These are phyloP conservation scores for Lophochroa leadbeateri DNA, from an alignment of 2,113 vertebrate genomes.

Conservation along the genomic window DNA sequence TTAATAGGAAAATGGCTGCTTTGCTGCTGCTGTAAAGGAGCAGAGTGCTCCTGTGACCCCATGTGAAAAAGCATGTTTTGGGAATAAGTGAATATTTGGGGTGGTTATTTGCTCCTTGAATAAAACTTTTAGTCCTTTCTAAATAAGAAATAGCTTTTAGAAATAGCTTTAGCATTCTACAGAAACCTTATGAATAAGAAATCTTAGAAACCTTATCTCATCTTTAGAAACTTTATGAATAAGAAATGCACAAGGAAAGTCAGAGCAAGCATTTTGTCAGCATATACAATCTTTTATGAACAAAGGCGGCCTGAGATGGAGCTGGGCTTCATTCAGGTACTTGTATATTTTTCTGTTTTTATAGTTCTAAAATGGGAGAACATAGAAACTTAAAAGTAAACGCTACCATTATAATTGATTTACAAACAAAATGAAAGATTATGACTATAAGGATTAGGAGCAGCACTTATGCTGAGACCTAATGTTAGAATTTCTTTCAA, in stretches of 20 bases:
- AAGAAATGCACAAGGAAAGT: neutral
- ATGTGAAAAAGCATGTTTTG: neutral
- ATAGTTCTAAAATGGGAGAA: neutral
- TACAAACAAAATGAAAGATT: neutral
- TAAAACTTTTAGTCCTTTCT: neutral
- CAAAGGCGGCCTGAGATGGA: neutral
- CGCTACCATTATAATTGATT: neutral
- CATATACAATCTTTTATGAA: neutral
- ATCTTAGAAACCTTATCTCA: too few relatives aligned
- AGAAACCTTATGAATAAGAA: too few relatives aligned
- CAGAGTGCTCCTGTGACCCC: neutral
- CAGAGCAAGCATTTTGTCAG: neutral
- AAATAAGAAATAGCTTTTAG: neutral
- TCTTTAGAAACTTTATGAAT: neutral
- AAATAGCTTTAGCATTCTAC: too few relatives aligned
- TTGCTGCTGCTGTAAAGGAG: neutral
- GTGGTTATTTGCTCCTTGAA: neutral
- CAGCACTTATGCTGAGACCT: neutral
- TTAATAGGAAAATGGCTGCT: neutral
- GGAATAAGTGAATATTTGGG: neutral
- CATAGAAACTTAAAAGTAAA: neutral
- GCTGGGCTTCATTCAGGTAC: neutral
- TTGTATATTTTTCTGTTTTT: neutral
- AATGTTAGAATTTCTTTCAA: neutral
- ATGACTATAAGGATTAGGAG: neutral